Percentiles rank a stretch among this genome's conserved stretches.
These are phyloP conservation scores for Lycaena phlaeas DNA, from an alignment of 2,888 invertebrate genomes.

Conservation along the genomic window DNA sequence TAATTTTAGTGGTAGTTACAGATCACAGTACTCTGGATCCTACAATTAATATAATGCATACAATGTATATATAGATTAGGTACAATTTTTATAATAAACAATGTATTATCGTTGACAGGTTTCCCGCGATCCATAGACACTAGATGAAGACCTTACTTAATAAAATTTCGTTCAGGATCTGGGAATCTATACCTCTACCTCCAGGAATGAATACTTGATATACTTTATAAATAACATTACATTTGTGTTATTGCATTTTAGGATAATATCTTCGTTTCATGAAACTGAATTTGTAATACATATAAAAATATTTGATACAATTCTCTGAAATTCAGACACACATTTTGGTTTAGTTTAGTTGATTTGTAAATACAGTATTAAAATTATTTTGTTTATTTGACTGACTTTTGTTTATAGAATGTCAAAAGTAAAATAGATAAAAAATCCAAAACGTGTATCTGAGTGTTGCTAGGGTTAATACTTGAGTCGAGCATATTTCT, in stretches of 20 bases:
- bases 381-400: neutral
- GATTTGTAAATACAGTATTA: neutral
- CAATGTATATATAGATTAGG: conserved; percentile 31
- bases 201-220: conserved; percentile 3
- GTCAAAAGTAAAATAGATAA: neutral
- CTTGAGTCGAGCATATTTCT: conserved; percentile 16
- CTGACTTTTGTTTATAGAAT: neutral
- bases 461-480: conserved; percentile 9
- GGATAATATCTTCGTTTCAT: neutral
- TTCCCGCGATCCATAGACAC: neutral
- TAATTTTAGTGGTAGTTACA: conserved; percentile 48
- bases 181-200: neutral
- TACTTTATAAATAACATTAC: conserved; percentile 1
- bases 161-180: neutral
- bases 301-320: conserved; percentile 6
- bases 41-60: conserved; percentile 39
- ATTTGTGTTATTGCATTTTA: conserved; percentile 2
- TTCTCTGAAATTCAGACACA: conserved; percentile 2
- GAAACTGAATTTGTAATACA: neutral
- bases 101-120: conserved; percentile 25
- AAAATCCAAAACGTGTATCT: conserved; percentile 12
- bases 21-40: conserved; percentile 62
- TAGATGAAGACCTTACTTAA: neutral
- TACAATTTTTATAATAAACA: conserved; percentile 27
- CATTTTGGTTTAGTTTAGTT: neutral